phyloP scores from a whole-genome alignment of 2,797 vertebrate species.

The Rhadinocentrus ornatus region DNA sequence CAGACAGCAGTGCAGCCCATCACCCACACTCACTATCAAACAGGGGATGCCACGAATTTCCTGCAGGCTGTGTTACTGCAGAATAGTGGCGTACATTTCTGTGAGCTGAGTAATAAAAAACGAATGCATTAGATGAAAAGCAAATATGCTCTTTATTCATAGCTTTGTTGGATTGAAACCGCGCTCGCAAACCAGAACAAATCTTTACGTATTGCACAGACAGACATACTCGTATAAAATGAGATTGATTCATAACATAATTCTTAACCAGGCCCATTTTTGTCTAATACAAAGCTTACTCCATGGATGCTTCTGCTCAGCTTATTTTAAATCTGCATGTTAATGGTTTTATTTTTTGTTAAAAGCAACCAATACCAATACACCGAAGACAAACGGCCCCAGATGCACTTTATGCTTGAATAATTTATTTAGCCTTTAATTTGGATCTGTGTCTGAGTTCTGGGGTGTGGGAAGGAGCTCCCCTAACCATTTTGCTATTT shows the following conservation, averaged over 20 bases:
- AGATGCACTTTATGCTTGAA: neutral
- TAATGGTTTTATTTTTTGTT: neutral
- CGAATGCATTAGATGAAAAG: neutral
- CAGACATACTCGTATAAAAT: neutral
- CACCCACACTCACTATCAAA: conserved; percentile 65
- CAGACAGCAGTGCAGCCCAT: conserved; percentile 47
- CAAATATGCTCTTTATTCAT: neutral
- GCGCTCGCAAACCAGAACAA: neutral
- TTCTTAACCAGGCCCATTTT: neutral
- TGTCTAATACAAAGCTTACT: neutral
- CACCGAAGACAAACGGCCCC: neutral
- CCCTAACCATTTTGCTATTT: neutral
- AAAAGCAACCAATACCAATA: too few species aligned
- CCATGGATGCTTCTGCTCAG: neutral
- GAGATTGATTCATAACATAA: neutral
- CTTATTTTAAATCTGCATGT: neutral
- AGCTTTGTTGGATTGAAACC: neutral
- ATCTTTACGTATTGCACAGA: neutral
- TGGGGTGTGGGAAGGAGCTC: neutral
- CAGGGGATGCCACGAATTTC: conserved; percentile 70
- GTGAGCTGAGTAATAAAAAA: neutral
- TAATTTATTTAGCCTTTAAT: neutral
- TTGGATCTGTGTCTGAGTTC: neutral
- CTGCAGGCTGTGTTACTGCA: conserved; percentile 40
- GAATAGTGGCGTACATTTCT: neutral